These are phyloP conservation scores for Cloeon dipterum DNA, from an alignment of 2,888 invertebrate species.

Conservation along the genomic window DNA sequence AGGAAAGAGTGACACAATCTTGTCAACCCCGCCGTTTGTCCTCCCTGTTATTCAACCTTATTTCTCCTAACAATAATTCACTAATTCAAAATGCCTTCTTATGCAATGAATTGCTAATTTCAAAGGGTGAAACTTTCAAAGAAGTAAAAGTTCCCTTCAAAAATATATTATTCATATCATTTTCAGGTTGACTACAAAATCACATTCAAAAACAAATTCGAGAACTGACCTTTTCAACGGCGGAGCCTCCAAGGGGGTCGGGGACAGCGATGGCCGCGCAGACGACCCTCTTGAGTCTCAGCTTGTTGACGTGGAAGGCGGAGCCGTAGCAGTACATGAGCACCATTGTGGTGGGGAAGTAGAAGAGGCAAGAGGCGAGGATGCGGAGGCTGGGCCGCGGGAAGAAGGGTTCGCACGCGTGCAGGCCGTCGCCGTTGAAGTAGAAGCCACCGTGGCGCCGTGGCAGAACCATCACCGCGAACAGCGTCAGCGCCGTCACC, in stretches of 20 bases:
- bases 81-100: too few relatives aligned
- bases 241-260: slow-evolving; percentile 21
- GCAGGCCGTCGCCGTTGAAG: slow-evolving; percentile 63
- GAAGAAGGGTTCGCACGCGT: slow-evolving; percentile 75
- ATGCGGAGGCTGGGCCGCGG: slow-evolving; percentile 51
- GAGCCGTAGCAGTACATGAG: slow-evolving; percentile 81
- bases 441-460: slow-evolving; percentile 73
- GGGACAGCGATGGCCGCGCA: slow-evolving; percentile 21
- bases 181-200: too few relatives aligned
- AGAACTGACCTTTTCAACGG: slow-evolving; percentile 28
- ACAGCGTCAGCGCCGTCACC: slow-evolving; percentile 63
- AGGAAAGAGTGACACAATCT: too few relatives aligned
- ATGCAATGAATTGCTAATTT: too few relatives aligned
- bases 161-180: too few relatives aligned
- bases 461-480: slow-evolving; percentile 60
- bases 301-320: slow-evolving; percentile 70
- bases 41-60: too few relatives aligned
- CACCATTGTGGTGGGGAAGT: slow-evolving; percentile 78
- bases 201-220: too few relatives aligned
- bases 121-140: too few relatives aligned
- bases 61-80: too few relatives aligned
- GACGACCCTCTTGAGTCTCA: slow-evolving; percentile 33
- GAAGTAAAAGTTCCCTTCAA: too few relatives aligned
- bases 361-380: slow-evolving; percentile 65
- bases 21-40: too few relatives aligned